Percentiles rank a stretch among this genome's conserved stretches.
Evolutionary conservation across 2,888 invertebrate genomes (phyloP).

Genomic region (Hypena proboscidalis): DNA sequence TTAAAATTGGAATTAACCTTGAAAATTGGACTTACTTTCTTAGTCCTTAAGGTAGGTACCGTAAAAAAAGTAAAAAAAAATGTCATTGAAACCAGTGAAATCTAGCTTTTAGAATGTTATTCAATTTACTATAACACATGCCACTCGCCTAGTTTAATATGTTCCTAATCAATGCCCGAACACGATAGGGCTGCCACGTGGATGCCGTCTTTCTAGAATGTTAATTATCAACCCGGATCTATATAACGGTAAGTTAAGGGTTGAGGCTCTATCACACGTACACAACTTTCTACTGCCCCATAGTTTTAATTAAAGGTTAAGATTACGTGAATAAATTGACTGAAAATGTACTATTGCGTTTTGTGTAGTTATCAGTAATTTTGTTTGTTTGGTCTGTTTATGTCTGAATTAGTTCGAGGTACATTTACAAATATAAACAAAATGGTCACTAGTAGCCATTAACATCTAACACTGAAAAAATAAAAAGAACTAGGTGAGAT

Average conservation of each 20-base stretch:
- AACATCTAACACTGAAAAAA: too few species aligned
- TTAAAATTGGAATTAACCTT: too few species aligned
- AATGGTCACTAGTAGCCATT: too few species aligned
- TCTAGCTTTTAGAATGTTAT: conserved; percentile 43
- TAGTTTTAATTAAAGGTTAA: conserved; percentile 55
- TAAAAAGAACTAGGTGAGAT: too few species aligned
- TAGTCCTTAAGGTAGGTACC: too few species aligned
- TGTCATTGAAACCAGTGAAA: too few species aligned
- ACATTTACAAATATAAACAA: too few species aligned
- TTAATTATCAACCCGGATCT: conserved; percentile 54
- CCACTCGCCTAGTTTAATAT: conserved; percentile 55
- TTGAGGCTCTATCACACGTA: conserved; percentile 43
- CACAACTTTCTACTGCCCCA: conserved; percentile 41
- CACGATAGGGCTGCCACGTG: conserved; percentile 44
- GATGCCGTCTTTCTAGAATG: conserved; percentile 56
- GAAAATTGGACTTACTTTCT: too few species aligned
- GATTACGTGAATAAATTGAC: conserved; percentile 37
- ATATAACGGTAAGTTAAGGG: conserved; percentile 29
- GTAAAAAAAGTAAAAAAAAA: too few species aligned
- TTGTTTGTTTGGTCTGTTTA: too few species aligned
- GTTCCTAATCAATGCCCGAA: conserved; percentile 59
- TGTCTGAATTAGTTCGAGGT: too few species aligned
- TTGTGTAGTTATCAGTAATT: too few species aligned
- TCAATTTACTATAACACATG: conserved; percentile 62
- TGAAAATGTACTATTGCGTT: conserved; percentile 28